These are phyloP conservation scores for Argyresthia goedartella DNA, from an alignment of 2,888 invertebrate genomes.

Conservation along the genomic window DNA sequence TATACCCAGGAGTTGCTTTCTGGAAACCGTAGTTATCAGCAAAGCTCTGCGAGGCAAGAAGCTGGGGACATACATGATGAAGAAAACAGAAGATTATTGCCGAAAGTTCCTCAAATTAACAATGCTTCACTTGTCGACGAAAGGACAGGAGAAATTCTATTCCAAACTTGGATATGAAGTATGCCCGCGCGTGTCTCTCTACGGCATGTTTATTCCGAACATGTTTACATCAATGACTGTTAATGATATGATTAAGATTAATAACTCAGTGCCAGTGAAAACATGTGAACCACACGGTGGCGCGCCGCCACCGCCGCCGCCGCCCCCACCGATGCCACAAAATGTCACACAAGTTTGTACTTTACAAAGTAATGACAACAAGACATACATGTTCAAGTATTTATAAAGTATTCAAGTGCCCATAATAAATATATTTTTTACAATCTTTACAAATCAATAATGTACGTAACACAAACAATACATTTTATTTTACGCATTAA, in stretches of 20 bases:
- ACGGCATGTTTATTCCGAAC: slow-evolving; percentile 49
- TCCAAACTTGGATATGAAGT: slow-evolving; percentile 78
- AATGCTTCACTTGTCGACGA: slow-evolving; percentile 77
- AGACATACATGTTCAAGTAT: slow-evolving; percentile 55
- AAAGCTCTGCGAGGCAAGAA: slow-evolving; percentile 79
- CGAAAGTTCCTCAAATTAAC: slow-evolving; percentile 71
- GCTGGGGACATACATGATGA: slow-evolving; percentile 82
- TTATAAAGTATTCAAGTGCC: slow-evolving; percentile 17
- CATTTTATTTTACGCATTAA: too few relatives aligned
- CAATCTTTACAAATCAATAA: too few relatives aligned
- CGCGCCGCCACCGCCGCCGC: slow-evolving; percentile 23
- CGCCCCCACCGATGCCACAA: slow-evolving; percentile 54
- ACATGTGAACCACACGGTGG: background rate
- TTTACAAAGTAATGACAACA: slow-evolving; percentile 37
- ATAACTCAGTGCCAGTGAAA: slow-evolving; percentile 22
- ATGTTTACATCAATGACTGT: slow-evolving; percentile 13
- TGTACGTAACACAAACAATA: too few relatives aligned
- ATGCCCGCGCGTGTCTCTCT: slow-evolving; percentile 79
- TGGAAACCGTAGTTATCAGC: slow-evolving; percentile 86
- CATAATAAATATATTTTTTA: background rate
- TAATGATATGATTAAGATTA: slow-evolving; percentile 18
- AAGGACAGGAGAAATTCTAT: slow-evolving; percentile 83
- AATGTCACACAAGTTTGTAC: slow-evolving; percentile 22
- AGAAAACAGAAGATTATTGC: slow-evolving; percentile 80
- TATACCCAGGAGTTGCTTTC: slow-evolving; percentile 78